Base-by-base conservation (phyloP, 2,797 vertebrate species). In the Melanotaenia maccullochi region DNA sequence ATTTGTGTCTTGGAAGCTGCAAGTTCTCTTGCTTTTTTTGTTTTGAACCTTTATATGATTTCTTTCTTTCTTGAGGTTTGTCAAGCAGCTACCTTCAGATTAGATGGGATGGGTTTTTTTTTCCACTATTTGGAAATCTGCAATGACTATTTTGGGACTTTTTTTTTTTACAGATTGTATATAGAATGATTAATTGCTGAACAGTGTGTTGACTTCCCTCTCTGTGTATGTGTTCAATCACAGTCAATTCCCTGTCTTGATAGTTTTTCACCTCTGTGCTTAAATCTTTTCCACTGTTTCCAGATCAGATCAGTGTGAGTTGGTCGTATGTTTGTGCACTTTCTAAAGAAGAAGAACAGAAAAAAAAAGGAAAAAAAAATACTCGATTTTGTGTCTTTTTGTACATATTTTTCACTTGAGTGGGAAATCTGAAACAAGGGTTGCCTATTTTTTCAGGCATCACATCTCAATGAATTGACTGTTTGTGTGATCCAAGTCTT, bases 401-500 rank as follows among this genome's bases (percentile, higher is more conserved):
- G 87, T 87, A 91, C 71, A 90, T 92, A 90, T 85, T 92, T 90
- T 90, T 88, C 80, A 90, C 69, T 71, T 20, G 18, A 44, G 63
- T 82, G 57, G 69, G 60, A 78, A 76, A 74, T 71, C 32, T 79
- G 32, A 84, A 76, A 81, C 69, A 70, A 72, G n/a, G 65, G 65
- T 74, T 84, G 75, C 57, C 73, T 83, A 60, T 62, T 61, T 64
- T 67, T 67, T 68, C 18, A 81, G 60, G 74, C 40, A 55, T 42
- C 11, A 25, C 11, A 51, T 80, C 71, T 76, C 54, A 13, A 66
- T 35, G 57, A 73, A 38, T 68, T n/a, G 60, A 62, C 54, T 65
- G 38, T 85, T 79, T 87, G 38, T 81, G 51, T 68, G 69, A 83
- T 73, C 59, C n/a, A 52, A 78, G 89, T 94, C 91, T 94, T 94